phyloP scores from a whole-genome alignment of 1,140 invertebrate genomes.

The Nephotettix cincticeps region DNA sequence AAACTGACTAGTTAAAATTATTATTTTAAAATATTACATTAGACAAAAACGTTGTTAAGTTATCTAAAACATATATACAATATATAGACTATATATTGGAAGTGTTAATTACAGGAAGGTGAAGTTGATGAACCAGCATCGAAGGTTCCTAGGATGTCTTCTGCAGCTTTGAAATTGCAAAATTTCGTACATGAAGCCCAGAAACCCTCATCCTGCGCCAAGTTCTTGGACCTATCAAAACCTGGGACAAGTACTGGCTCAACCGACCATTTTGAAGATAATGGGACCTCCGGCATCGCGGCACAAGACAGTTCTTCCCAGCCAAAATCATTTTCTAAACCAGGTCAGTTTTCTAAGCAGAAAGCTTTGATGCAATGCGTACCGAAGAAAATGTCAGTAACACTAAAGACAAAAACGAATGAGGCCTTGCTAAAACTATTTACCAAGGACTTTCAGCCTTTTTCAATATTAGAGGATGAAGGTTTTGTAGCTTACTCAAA shows the following conservation, averaged over 20 bases:
- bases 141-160: too few relatives aligned
- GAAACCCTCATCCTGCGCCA: neutral
- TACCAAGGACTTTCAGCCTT: conserved; percentile 31
- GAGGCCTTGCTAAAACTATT: conserved; percentile 27
- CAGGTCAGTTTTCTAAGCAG: neutral
- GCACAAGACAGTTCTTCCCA: neutral
- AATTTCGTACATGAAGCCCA: neutral
- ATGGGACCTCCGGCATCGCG: neutral
- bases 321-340: neutral
- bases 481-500: conserved; percentile 30
- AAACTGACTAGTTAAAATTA: too few relatives aligned
- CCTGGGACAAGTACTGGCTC: neutral
- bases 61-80: too few relatives aligned
- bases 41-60: too few relatives aligned
- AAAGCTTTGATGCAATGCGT: neutral
- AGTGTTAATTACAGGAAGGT: too few relatives aligned
- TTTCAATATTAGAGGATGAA: conserved; percentile 36
- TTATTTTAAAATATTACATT: too few relatives aligned
- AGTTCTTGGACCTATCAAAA: neutral
- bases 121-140: too few relatives aligned
- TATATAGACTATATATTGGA: too few relatives aligned
- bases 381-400: neutral
- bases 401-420: conserved; percentile 25
- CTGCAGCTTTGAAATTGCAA: too few relatives aligned
- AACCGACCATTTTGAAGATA: too few relatives aligned